Evolutionary conservation across 2,797 vertebrate genomes (phyloP).

Genomic region (Hafferia zeledoni): DNA sequence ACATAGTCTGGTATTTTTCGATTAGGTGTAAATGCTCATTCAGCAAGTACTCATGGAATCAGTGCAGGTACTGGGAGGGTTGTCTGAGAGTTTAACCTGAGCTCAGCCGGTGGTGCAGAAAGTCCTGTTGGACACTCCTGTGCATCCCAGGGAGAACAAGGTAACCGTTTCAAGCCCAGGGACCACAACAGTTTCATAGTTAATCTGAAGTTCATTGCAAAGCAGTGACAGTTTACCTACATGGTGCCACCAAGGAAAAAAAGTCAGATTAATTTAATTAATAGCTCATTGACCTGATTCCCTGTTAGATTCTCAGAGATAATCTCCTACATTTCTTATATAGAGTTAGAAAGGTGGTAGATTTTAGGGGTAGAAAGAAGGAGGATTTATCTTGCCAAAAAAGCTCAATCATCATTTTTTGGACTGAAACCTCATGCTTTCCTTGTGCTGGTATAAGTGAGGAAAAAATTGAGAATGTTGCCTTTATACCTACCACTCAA

Average conservation of each 20-base stretch:
- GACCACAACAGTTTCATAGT: background rate
- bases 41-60: background rate
- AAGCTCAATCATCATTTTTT: background rate
- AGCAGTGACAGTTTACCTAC: background rate
- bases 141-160: background rate
- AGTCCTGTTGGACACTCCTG: background rate
- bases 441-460: background rate
- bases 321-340: background rate
- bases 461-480: background rate
- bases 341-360: background rate
- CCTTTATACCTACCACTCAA: background rate
- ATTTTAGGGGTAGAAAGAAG: background rate
- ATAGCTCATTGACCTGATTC: background rate
- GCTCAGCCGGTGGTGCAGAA: accelerated
- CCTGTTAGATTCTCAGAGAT: background rate
- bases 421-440: background rate
- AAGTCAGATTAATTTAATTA: background rate
- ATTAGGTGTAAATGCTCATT: background rate
- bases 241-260: background rate
- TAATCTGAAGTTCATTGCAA: background rate
- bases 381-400: background rate
- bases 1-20: background rate
- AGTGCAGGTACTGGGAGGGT: background rate
- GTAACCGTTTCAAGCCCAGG: background rate
- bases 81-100: background rate